These are phyloP conservation scores for Eurystomus gularis DNA, from an alignment of 2,113 vertebrate species.

Conservation along the genomic window DNA sequence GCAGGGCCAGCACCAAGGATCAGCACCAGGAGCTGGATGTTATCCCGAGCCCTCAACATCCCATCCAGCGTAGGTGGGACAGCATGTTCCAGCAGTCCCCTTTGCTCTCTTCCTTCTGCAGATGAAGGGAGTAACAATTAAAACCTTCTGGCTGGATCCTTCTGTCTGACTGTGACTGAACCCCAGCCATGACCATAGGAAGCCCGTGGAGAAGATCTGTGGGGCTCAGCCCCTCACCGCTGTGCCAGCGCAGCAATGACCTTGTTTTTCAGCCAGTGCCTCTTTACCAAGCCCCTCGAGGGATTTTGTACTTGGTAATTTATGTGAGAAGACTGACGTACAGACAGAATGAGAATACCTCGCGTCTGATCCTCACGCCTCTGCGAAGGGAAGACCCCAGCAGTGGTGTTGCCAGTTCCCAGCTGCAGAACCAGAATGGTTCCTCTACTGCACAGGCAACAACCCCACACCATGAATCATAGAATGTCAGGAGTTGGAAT, in stretches of 20 bases:
- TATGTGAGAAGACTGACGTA: neutral
- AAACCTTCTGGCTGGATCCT: neutral
- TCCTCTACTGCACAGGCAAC: neutral
- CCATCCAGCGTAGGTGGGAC: fast-evolving
- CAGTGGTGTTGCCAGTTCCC: neutral
- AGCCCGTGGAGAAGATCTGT: fast-evolving
- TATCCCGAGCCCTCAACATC: fast-evolving
- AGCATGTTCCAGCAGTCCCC: neutral
- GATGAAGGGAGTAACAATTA: neutral
- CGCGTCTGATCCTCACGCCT: neutral
- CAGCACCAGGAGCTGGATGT: fast-evolving
- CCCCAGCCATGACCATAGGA: fast-evolving
- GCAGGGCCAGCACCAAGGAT: neutral
- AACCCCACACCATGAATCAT: neutral
- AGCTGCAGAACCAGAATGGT: neutral
- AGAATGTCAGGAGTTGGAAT: too few relatives aligned
- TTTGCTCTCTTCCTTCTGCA: neutral
- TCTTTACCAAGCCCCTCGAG: neutral
- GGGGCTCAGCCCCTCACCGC: neutral
- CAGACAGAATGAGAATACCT: fast-evolving
- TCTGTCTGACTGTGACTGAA: fast-evolving
- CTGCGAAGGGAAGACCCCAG: neutral
- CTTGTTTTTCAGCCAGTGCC: neutral
- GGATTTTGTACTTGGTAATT: neutral
- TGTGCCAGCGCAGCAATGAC: neutral